A percentile compares a stretch with the other conserved stretches of the same genome.
phyloP scores from a whole-genome alignment of 2,888 invertebrate genomes.

The Phengaris alcon region DNA sequence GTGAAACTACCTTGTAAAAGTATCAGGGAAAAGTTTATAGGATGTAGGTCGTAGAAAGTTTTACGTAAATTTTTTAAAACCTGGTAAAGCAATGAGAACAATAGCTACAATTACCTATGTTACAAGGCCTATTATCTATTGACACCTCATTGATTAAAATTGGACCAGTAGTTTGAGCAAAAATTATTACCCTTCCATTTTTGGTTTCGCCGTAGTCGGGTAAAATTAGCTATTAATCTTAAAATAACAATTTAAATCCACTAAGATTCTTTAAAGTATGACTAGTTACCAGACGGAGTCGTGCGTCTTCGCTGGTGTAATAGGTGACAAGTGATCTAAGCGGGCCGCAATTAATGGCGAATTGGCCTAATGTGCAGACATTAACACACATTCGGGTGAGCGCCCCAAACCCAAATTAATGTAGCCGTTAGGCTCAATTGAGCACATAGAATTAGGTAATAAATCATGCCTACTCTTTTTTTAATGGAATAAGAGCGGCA shows the following conservation, averaged over 20 bases:
- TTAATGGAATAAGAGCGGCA: slow-evolving; percentile 6
- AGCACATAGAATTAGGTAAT: not conserved
- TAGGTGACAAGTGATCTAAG: not conserved
- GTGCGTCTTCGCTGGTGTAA: not conserved
- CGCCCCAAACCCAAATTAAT: slow-evolving; percentile 10
- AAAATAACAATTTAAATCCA: too few species aligned
- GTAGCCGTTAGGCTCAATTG: not conserved
- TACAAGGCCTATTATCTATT: too few species aligned
- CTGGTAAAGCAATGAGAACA: too few species aligned
- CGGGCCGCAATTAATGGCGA: not conserved
- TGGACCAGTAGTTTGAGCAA: too few species aligned
- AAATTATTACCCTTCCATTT: too few species aligned
- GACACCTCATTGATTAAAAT: too few species aligned
- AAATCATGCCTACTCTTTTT: slow-evolving; percentile 18
- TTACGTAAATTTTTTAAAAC: not conserved
- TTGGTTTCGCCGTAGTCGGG: too few species aligned
- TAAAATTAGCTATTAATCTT: too few species aligned
- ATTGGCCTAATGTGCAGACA: not conserved
- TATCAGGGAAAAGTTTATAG: not conserved
- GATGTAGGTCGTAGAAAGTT: not conserved
- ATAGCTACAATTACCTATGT: too few species aligned
- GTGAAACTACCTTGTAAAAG: not conserved
- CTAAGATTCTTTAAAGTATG: not conserved
- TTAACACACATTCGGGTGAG: slow-evolving; percentile 13
- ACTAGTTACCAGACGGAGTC: not conserved